Evolutionary conservation across 30 jellyfish, hydroid and myxozoan species (phyloP), one percentile per base, ranked within the genome.

Genomic region (Pelagia noctiluca): DNA sequence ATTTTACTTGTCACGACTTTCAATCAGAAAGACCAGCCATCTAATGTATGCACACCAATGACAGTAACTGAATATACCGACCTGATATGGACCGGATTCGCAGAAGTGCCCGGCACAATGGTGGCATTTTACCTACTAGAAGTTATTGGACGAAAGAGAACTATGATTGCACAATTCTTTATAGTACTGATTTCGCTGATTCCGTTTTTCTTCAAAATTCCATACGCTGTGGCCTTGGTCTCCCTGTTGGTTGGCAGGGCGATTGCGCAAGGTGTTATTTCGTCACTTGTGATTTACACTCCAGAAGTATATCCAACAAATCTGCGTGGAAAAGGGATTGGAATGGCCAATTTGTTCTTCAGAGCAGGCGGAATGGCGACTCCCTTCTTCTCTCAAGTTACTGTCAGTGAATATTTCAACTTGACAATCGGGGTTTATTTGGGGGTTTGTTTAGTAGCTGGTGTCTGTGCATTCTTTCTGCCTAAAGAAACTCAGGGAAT

Each of bases 261-360:
- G 0, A 21, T 77, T 0, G 78, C 83, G 4, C 95, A 84, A 62
- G 92, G 92, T 5, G 36, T 82, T 21, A 82, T 82, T 13, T 82
- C 92, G 34, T 42, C 92, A 0, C 85, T 82, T 36, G 84, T 82
- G 21, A 66, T 76, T 23, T 87, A 87, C 83, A 87, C 96, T 18
- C 90, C 96, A 28, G 96, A 87, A 52, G 96, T 87, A 3, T 87
- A 87, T 42, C 96, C 96, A 11, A 87, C 91, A 1, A 76, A 62
- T 67, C 88, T 87, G 7, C 85, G 96, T 1, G 90, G 90, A 1
- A 77, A 69, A n/a, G 96, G 89, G 3, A 78, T 78, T 10, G 96
- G 90, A 12, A 32, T 73, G 12, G 91, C 88, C 35, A 87, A 77
- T 65, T 22, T 87, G 78, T 68, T 70, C 54, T 73, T 73, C 78